These are phyloP conservation scores for Orestias chungarensis DNA, from an alignment of 2,797 vertebrate genomes.

Conservation along the genomic window DNA sequence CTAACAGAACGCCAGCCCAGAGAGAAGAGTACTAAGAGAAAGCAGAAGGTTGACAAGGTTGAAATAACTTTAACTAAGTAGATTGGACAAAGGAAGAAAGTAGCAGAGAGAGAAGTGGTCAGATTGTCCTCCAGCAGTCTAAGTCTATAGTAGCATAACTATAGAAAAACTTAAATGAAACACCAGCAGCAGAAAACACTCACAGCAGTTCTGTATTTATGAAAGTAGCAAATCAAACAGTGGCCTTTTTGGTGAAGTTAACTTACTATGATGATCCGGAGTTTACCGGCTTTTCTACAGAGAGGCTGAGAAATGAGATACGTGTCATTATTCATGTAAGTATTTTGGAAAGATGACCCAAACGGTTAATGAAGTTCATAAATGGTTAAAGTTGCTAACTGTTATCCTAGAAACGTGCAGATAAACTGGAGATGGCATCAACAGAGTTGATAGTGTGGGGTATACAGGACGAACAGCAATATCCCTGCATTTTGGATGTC, in stretches of 20 bases:
- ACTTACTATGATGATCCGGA: constrained; percentile 84
- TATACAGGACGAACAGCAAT: constrained; percentile 36
- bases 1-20: too few relatives aligned
- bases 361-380: not conserved
- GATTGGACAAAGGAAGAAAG: too few relatives aligned
- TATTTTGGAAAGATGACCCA: not conserved
- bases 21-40: too few relatives aligned
- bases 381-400: not conserved
- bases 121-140: too few relatives aligned
- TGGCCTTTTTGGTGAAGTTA: constrained; percentile 75
- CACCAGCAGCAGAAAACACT: not conserved
- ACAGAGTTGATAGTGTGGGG: constrained; percentile 81
- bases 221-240: constrained; percentile 77
- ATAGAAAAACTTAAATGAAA: too few relatives aligned
- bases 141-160: too few relatives aligned
- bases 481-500: constrained; percentile 59
- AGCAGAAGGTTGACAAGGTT: too few relatives aligned
- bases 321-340: constrained; percentile 70
- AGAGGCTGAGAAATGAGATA: not conserved
- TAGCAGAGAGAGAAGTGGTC: too few relatives aligned
- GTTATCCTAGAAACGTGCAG: constrained; percentile 84
- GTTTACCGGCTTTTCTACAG: constrained; percentile 80
- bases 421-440: constrained; percentile 80
- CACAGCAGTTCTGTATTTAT: constrained; percentile 56
- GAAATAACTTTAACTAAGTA: too few relatives aligned